A percentile compares a stretch with the other conserved stretches of the same genome.
Conservation (phyloP, 2,888 invertebrate species). For the Anaspis maculata region DNA sequence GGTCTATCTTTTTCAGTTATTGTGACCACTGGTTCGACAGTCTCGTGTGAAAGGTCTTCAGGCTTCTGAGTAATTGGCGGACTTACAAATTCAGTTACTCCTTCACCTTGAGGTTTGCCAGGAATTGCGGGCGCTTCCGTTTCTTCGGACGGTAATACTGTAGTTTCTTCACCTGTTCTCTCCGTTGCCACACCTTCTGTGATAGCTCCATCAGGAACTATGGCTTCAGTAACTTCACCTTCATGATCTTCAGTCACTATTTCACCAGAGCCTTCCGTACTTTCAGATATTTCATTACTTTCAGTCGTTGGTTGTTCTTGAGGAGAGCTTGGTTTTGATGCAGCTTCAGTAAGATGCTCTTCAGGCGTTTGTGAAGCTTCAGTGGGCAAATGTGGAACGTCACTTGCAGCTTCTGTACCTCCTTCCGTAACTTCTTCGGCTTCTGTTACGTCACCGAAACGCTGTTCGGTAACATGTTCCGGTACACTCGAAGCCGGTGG, state of each 20-base stretch:
- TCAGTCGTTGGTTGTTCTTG: too few relatives aligned
- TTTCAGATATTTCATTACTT: slow-evolving; percentile 7
- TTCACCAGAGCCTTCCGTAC: too few relatives aligned
- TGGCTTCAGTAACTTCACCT: slow-evolving; percentile 8
- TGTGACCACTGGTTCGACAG: slow-evolving; percentile 5
- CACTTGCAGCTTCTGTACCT: slow-evolving; percentile 5
- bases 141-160: background rate
- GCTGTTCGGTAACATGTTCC: too few relatives aligned
- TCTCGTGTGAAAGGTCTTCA: background rate
- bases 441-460: too few relatives aligned
- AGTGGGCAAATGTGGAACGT: too few relatives aligned
- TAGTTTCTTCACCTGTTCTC: too few relatives aligned
- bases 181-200: slow-evolving; percentile 6
- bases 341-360: too few relatives aligned
- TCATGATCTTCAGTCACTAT: too few relatives aligned
- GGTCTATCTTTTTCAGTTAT: slow-evolving; percentile 3
- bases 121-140: background rate
- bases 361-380: slow-evolving; percentile 1
- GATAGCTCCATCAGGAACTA: background rate
- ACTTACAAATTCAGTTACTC: background rate
- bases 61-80: background rate
- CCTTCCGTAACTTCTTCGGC: too few relatives aligned
- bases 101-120: background rate
- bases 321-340: too few relatives aligned
- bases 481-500: too few relatives aligned